phyloP scores from a whole-genome alignment of 64 coral and sea anemone species.

The Acropora yongei region DNA sequence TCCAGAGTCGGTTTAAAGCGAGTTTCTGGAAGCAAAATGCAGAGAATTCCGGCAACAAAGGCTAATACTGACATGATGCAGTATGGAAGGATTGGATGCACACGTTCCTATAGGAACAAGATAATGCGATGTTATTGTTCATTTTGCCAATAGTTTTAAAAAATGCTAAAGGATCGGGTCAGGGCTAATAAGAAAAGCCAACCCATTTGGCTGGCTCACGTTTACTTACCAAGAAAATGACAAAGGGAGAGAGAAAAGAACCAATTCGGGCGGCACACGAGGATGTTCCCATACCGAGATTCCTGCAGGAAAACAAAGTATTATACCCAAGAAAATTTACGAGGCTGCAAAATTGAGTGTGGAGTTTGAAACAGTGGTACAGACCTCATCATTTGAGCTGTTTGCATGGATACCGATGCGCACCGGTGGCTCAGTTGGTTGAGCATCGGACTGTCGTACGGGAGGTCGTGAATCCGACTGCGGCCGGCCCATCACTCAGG shows the following conservation, averaged over 20 bases:
- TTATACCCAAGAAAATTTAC: background rate
- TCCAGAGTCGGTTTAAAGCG: slow-evolving; percentile 26
- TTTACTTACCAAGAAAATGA: slow-evolving; percentile 6
- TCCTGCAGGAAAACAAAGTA: background rate
- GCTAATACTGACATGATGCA: background rate
- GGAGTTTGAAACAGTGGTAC: background rate
- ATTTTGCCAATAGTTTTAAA: too few relatives aligned
- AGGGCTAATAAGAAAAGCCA: too few relatives aligned
- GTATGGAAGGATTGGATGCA: background rate
- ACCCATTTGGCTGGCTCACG: too few relatives aligned
- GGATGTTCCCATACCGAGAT: slow-evolving; percentile 6
- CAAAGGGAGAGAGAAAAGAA: slow-evolving; percentile 3
- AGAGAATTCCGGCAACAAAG: background rate
- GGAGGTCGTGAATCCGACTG: too few relatives aligned
- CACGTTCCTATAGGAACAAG: background rate
- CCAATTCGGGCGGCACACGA: background rate
- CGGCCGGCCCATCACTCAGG: too few relatives aligned
- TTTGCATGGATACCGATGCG: too few relatives aligned
- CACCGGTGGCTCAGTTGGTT: too few relatives aligned
- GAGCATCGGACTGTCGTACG: too few relatives aligned
- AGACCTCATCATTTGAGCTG: too few relatives aligned
- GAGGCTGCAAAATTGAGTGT: background rate
- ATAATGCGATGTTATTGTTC: background rate
- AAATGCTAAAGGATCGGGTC: too few relatives aligned
- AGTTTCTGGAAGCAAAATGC: slow-evolving; percentile 21